Evolutionary conservation across 2,113 vertebrate species (phyloP), one percentile per base, ranked within the genome.

Genomic region (Ifrita kowaldi): DNA sequence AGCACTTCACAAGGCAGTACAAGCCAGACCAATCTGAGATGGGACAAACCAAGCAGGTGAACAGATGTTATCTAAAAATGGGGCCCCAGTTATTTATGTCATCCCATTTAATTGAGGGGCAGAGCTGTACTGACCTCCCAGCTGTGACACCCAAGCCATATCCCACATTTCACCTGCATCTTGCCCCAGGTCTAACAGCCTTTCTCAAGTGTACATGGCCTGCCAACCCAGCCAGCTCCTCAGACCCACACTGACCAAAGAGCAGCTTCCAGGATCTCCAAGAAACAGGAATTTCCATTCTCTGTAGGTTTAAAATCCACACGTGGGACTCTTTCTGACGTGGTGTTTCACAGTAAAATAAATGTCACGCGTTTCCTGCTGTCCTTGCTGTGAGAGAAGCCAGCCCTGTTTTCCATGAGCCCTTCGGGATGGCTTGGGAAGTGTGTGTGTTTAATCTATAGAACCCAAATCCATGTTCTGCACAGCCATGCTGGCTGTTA

Each of bases 361-460:
- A 96, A 82, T 70, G 57, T 10, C 76, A 50, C 28, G 2, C 3
- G 4, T 68, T 94, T 86, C 71, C 47, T 56, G 19, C 39, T 71
- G 32, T 60, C 78, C 33, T 62, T 39, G 49, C 32, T 44, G 17
- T 59, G 60, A 60, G 89, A 76, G 24, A 69, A 80, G 63, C 64
- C 46, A 80, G 8, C 37, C 75, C 71, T 69, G 14, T 53, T 82
- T 90, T 70, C 52, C 65, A 46, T 19, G 46, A 84, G 50, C 68
- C 70, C 82, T 67, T 44, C 55, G 84, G 76, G 95, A 75, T 44
- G 57, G 21, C 2, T n/a, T 85, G 70, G 28, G 93, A 90, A 33
- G 9, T 41, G 39, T 11, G 44, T 96, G 62, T 92, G 41, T 96
- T 90, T 94, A 84, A 97, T 74, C 74, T n/a, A 13, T 7, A 84